Conservation (phyloP, 2,797 vertebrate species). For the Sebastes kiyomatsui region DNA sequence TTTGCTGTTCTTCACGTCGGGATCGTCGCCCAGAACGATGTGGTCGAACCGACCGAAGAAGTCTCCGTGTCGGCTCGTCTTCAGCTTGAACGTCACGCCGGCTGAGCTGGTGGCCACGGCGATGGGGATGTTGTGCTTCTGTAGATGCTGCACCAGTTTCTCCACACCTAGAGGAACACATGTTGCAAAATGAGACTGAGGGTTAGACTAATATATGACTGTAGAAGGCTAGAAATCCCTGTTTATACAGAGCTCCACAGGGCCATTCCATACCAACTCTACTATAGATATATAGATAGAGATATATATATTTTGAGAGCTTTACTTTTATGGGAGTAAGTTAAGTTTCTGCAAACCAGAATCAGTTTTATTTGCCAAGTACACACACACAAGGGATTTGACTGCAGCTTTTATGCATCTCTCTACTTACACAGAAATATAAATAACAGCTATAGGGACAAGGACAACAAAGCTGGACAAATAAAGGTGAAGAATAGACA, state of each 20-base stretch:
- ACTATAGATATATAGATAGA: no score
- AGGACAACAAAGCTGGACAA: no score
- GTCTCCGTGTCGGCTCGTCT: slow-evolving; percentile 84
- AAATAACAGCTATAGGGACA: no score
- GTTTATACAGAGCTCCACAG: not conserved
- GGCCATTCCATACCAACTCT: not conserved
- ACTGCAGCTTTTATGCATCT: no score
- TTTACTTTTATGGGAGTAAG: no score
- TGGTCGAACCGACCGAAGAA: slow-evolving; percentile 89
- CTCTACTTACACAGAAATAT: no score
- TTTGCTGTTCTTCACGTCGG: slow-evolving; percentile 86
- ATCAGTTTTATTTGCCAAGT: no score
- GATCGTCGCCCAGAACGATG: slow-evolving; percentile 90
- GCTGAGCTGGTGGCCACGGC: slow-evolving; percentile 91
- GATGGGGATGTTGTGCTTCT: slow-evolving; percentile 82
- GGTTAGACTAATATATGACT: not conserved
- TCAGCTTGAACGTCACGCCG: slow-evolving; percentile 79
- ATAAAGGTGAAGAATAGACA: no score
- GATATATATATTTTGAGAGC: no score
- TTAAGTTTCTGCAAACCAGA: no score
- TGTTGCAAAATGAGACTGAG: not conserved
- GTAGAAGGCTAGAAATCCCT: not conserved
- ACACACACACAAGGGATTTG: no score
- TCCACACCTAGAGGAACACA: slow-evolving; percentile 82
- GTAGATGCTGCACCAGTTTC: slow-evolving; percentile 86